A percentile compares a stretch with the other conserved stretches of the same genome.
Conservation (phyloP, 2,797 vertebrate species). For the Trachops cirrhosus region DNA sequence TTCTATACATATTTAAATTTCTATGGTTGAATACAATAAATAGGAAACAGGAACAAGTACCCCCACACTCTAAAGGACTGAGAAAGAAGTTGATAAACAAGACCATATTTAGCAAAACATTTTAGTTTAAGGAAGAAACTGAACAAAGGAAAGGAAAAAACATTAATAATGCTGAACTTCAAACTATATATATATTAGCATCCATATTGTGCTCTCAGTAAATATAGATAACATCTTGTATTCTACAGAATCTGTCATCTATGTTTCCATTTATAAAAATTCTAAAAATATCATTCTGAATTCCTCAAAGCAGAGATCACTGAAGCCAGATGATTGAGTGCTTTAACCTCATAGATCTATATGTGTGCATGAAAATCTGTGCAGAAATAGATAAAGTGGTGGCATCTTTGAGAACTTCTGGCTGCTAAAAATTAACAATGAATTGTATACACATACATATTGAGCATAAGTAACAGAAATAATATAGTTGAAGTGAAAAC, state of each 20-base stretch:
- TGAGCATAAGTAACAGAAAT: background rate
- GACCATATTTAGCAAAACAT: slow-evolving; percentile 8
- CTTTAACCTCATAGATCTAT: background rate
- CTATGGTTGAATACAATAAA: slow-evolving; percentile 23
- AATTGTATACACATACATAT: background rate
- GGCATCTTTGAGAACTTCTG: background rate
- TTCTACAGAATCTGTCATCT: background rate
- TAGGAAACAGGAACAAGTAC: slow-evolving; percentile 4
- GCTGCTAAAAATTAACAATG: background rate
- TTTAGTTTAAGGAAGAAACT: slow-evolving; percentile 37
- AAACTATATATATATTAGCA: slow-evolving; percentile 6
- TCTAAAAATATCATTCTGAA: slow-evolving; percentile 36
- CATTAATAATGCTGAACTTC: background rate
- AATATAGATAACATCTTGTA: background rate
- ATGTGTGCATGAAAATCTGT: background rate
- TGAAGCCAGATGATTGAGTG: background rate
- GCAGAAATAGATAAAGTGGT: background rate
- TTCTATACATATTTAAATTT: slow-evolving; percentile 17
- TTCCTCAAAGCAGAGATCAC: slow-evolving; percentile 13
- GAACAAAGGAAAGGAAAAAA: background rate
- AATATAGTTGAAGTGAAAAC: slow-evolving; percentile 15
- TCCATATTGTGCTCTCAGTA: background rate
- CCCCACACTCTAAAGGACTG: slow-evolving; percentile 4
- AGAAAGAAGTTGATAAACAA: slow-evolving; percentile 39
- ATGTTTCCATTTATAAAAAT: slow-evolving; percentile 8